These are phyloP conservation scores for Trissonchulus latispiculum DNA, from an alignment of 2,888 invertebrate species.

Conservation along the genomic window DNA sequence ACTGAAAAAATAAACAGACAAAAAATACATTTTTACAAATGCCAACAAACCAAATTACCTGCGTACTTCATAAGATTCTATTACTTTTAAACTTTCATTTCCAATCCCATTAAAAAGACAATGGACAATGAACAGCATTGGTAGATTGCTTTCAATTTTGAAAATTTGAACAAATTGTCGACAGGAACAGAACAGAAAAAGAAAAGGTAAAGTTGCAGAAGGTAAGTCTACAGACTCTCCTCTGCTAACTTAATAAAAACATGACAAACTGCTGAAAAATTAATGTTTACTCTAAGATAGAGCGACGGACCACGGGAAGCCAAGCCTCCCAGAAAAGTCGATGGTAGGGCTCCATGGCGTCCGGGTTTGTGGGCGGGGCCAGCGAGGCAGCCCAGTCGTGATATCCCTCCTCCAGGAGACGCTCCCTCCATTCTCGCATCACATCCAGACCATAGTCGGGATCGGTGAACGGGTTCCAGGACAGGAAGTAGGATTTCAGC, in stretches of 20 bases:
- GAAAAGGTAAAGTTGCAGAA: no score
- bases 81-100: no score
- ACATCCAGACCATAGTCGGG: constrained; percentile 45
- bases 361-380: constrained; percentile 21
- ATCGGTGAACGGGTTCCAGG: constrained; percentile 66
- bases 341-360: constrained; percentile 58
- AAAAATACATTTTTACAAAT: constrained; percentile 18
- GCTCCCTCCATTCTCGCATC: constrained; percentile 47
- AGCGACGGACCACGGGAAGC: constrained; percentile 67
- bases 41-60: background rate
- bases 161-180: no score
- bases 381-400: constrained; percentile 4
- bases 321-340: constrained; percentile 78
- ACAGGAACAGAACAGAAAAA: no score
- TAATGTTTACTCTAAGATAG: constrained; percentile 57
- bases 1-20: constrained; percentile 46
- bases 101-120: no score
- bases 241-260: no score
- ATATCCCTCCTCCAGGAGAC: constrained; percentile 43
- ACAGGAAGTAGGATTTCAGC: constrained; percentile 61
- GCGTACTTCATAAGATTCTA: no score
- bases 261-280: constrained; percentile 12
- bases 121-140: no score
- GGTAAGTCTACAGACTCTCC: no score
- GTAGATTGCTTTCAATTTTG: no score